phyloP scores from a whole-genome alignment of 2,113 vertebrate species.

The Mixornis gularis region DNA sequence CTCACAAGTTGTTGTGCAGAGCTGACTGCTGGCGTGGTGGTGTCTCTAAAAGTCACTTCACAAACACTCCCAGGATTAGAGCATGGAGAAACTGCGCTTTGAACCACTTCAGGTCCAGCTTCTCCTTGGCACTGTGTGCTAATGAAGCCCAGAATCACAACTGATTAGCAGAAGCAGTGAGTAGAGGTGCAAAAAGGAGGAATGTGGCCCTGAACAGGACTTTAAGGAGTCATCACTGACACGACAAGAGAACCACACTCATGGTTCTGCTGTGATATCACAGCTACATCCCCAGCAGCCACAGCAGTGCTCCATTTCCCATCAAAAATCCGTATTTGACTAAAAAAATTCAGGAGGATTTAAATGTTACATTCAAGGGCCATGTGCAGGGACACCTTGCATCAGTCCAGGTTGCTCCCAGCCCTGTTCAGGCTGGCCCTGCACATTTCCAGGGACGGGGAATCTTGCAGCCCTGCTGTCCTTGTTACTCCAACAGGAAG shows the following conservation, averaged over 20 bases:
- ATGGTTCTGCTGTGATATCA: background rate
- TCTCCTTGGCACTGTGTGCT: fast-evolving
- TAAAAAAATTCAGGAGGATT: background rate
- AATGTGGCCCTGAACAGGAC: background rate
- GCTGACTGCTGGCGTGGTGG: fast-evolving
- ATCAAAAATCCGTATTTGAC: background rate
- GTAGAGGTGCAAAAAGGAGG: background rate
- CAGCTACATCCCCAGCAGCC: fast-evolving
- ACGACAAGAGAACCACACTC: background rate
- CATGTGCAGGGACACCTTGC: background rate
- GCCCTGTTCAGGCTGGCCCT: background rate
- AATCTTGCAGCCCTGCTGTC: background rate
- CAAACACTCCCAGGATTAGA: fast-evolving
- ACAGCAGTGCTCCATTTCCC: background rate
- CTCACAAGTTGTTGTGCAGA: background rate
- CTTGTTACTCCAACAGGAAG: background rate
- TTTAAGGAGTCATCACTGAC: too few relatives aligned
- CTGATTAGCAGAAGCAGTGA: too few relatives aligned
- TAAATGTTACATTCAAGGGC: background rate
- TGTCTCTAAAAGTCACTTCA: background rate
- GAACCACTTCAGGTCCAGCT: background rate
- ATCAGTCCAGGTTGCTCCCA: background rate
- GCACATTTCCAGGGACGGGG: background rate
- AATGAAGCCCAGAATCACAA: background rate
- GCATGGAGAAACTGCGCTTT: background rate